These are phyloP conservation scores for Rhinoptilus africanus DNA, from an alignment of 2,113 vertebrate species.

Conservation along the genomic window DNA sequence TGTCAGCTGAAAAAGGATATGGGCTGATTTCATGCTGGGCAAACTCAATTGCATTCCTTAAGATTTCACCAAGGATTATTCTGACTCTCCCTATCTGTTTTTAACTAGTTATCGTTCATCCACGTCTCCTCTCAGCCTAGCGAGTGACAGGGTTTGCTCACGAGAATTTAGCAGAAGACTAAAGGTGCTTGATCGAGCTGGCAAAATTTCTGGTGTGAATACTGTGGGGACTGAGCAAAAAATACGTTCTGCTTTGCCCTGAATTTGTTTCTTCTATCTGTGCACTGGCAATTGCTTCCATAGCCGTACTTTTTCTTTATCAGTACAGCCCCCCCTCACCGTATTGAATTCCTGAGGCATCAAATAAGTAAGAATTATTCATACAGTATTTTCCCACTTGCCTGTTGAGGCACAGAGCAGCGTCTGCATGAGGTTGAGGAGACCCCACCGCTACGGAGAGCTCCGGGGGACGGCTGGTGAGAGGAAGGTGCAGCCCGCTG, in stretches of 20 bases:
- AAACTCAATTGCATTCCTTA: background rate
- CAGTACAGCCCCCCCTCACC: background rate
- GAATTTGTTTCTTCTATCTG: background rate
- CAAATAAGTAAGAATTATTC: background rate
- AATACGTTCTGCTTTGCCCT: background rate
- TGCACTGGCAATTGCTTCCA: background rate
- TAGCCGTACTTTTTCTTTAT: background rate
- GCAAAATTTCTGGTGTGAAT: background rate
- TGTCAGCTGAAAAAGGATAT: background rate
- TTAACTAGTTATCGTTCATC: background rate
- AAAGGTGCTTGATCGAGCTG: background rate
- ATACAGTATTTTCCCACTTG: background rate
- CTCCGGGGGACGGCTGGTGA: background rate
- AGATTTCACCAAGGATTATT: background rate
- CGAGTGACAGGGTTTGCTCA: background rate
- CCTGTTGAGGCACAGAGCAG: background rate
- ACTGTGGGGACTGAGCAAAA: background rate
- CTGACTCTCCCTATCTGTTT: background rate
- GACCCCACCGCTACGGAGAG: background rate
- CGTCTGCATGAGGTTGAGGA: background rate
- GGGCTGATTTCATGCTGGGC: background rate
- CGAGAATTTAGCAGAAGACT: background rate
- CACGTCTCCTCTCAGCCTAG: background rate
- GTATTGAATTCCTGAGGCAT: background rate
- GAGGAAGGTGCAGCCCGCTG: background rate